Conservation (phyloP, 2,113 vertebrate genomes). For the Connochaetes taurinus region DNA sequence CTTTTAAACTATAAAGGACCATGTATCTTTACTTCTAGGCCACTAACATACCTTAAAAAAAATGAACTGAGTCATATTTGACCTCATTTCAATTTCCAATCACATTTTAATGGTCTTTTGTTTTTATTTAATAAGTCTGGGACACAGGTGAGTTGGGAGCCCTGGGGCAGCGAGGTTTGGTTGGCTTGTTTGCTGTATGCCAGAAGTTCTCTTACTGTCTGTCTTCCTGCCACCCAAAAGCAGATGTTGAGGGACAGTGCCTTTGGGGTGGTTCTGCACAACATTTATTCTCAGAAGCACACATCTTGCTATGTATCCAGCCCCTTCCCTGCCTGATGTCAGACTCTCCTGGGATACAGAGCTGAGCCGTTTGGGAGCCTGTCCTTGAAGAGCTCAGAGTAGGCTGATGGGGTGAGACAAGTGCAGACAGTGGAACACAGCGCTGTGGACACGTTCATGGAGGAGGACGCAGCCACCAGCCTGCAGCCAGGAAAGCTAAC, state of each 20-base stretch:
- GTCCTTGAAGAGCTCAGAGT: background rate
- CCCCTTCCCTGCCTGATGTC: fast-evolving
- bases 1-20: background rate
- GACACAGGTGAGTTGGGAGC: background rate
- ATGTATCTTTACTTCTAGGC: background rate
- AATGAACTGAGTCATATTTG: background rate
- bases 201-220: background rate
- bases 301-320: background rate
- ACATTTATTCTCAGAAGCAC: background rate
- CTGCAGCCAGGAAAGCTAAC: background rate
- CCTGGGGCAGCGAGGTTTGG: background rate
- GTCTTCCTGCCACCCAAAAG: background rate
- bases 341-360: background rate
- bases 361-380: background rate
- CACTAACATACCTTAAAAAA: background rate
- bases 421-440: background rate
- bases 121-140: background rate
- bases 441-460: fast-evolving
- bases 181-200: too few species aligned
- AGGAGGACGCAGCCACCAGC: background rate
- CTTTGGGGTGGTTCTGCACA: background rate
- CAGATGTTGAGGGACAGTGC: background rate
- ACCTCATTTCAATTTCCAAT: background rate
- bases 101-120: background rate
- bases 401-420: background rate